phyloP scores from a whole-genome alignment of 2,888 invertebrate species.

The Ophioninae sp. region DNA sequence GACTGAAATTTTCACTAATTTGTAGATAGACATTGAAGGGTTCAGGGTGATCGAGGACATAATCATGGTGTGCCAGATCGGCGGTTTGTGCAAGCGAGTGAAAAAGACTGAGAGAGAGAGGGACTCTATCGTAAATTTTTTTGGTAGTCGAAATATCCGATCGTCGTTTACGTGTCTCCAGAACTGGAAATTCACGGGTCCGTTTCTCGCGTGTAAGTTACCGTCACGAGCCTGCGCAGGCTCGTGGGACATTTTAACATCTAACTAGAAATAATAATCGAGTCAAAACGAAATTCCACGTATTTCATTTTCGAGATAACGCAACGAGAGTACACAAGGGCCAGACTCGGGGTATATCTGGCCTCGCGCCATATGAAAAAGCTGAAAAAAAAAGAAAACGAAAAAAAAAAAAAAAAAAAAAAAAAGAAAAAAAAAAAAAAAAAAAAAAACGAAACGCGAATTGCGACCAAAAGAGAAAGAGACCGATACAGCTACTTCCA shows the following conservation, averaged over 20 bases:
- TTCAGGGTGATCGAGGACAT: background rate
- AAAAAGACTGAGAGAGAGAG: background rate
- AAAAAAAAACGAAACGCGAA: background rate
- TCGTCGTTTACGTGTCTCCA: background rate
- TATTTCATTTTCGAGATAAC: slow-evolving; percentile 45
- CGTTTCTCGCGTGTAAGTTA: slow-evolving; percentile 22
- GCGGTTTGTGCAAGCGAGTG: background rate
- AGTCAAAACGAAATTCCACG: slow-evolving; percentile 20
- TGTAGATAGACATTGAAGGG: background rate
- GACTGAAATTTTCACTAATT: too few relatives aligned
- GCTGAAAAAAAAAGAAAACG: background rate
- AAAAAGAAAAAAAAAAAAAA: background rate
- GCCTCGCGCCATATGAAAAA: background rate
- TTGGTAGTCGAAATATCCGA: background rate
- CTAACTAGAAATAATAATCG: slow-evolving; percentile 34
- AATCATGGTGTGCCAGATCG: background rate
- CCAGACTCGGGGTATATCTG: slow-evolving; percentile 56
- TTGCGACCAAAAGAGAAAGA: slow-evolving; percentile 9
- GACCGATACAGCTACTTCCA: slow-evolving; percentile 47
- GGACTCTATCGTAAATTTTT: background rate
- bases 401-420: background rate
- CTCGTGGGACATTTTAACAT: slow-evolving; percentile 27
- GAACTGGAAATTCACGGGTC: slow-evolving; percentile 31
- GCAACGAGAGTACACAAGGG: slow-evolving; percentile 32
- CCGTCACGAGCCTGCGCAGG: background rate